phyloP scores from a whole-genome alignment of 2,888 invertebrate genomes.

The Erebia epiphron region DNA sequence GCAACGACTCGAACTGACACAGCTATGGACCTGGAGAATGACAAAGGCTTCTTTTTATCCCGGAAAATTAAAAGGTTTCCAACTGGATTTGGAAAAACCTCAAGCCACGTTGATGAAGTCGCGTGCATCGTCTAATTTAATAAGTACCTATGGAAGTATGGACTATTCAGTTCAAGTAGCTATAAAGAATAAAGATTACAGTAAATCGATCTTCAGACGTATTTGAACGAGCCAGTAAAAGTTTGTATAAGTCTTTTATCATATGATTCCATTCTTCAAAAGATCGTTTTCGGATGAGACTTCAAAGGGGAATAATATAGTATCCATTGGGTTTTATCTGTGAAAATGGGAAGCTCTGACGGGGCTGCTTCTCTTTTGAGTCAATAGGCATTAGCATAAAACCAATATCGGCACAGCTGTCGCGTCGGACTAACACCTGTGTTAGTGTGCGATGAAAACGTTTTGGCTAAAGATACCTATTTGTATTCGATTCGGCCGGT shows the following conservation, averaged over 20 bases:
- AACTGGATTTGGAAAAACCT: too few relatives aligned
- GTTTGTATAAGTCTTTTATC: slow-evolving; percentile 13
- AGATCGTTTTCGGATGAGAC: slow-evolving; percentile 30
- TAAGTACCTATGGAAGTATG: too few relatives aligned
- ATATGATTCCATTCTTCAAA: slow-evolving; percentile 26
- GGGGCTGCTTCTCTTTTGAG: slow-evolving; percentile 43
- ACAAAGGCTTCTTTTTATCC: too few relatives aligned
- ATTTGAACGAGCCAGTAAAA: slow-evolving; percentile 8
- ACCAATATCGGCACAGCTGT: slow-evolving; percentile 63
- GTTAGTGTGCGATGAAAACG: slow-evolving; percentile 28
- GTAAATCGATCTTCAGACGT: background rate
- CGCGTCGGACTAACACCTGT: slow-evolving; percentile 56
- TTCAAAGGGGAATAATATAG: slow-evolving; percentile 36
- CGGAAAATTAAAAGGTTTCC: too few relatives aligned
- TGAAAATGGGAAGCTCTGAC: slow-evolving; percentile 32
- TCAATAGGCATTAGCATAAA: slow-evolving; percentile 76
- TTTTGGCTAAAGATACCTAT: slow-evolving; percentile 22
- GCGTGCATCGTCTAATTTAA: too few relatives aligned
- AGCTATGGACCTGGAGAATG: too few relatives aligned
- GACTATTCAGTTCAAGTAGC: too few relatives aligned
- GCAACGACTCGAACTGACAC: too few relatives aligned
- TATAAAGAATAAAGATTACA: background rate
- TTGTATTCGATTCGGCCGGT: slow-evolving; percentile 12
- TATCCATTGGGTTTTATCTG: slow-evolving; percentile 39
- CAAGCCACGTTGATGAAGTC: too few relatives aligned